A percentile compares a stretch with the other conserved stretches of the same genome.
These are phyloP conservation scores for Heteropelma amictum DNA, from an alignment of 2,888 invertebrate species.

Conservation along the genomic window DNA sequence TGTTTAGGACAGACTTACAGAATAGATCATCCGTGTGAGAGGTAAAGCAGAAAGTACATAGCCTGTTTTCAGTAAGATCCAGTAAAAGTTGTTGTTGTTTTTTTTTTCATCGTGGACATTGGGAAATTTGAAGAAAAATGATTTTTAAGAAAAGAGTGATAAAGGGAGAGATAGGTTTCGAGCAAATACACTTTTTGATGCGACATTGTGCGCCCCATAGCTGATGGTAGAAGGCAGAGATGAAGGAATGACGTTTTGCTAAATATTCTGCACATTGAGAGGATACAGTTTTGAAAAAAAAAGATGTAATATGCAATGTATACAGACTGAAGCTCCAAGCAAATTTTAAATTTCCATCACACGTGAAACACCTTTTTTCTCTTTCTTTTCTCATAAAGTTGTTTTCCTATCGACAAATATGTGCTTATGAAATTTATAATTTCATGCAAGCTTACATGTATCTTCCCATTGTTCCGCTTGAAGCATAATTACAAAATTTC, in stretches of 20 bases:
- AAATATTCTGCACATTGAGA: slow-evolving; percentile 14
- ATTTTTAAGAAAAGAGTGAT: not conserved
- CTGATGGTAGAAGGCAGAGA: slow-evolving; percentile 59
- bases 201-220: slow-evolving; percentile 54
- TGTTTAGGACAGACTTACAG: slow-evolving; percentile 68
- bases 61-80: slow-evolving; percentile 61
- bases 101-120: slow-evolving; percentile 7
- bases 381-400: not conserved
- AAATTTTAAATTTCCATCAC: slow-evolving; percentile 41
- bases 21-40: slow-evolving; percentile 67
- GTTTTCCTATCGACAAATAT: slow-evolving; percentile 20
- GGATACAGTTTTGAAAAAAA: slow-evolving; percentile 13
- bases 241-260: slow-evolving; percentile 27
- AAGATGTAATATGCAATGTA: not conserved
- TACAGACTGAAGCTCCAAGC: not conserved
- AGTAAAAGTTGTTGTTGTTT: slow-evolving; percentile 32
- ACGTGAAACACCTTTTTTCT: slow-evolving; percentile 33
- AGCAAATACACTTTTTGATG: slow-evolving; percentile 34
- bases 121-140: slow-evolving; percentile 9
- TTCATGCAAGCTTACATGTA: slow-evolving; percentile 68
- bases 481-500: slow-evolving; percentile 66
- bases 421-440: slow-evolving; percentile 41
- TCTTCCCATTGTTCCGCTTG: slow-evolving; percentile 65
- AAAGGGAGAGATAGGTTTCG: slow-evolving; percentile 7
- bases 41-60: slow-evolving; percentile 68